Evolutionary conservation across 2,113 vertebrate genomes (phyloP).

Genomic region (Atrichornis clamosus): DNA sequence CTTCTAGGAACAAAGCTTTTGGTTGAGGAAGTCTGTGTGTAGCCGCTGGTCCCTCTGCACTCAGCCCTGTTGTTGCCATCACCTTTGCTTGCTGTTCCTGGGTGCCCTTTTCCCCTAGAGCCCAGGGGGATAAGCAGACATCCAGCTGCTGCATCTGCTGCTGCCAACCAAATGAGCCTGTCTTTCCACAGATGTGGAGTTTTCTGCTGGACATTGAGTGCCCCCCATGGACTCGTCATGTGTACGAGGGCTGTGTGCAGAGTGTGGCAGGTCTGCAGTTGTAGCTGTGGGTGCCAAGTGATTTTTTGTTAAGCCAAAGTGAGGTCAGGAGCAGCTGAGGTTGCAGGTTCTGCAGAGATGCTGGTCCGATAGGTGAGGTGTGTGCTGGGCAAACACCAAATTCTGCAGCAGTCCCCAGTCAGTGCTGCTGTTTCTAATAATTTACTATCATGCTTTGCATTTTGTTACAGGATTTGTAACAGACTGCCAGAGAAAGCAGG

Average conservation of each 20-base stretch:
- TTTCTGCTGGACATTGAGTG: rapidly evolving
- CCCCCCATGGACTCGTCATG: rapidly evolving
- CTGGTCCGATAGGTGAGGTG: no score
- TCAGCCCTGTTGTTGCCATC: neutral
- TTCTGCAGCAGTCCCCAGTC: neutral
- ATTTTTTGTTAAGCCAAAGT: neutral
- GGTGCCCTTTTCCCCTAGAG: neutral
- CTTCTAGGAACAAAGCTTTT: neutral
- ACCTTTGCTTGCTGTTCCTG: neutral
- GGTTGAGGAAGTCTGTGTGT: neutral
- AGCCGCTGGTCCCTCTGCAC: neutral
- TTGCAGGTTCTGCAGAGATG: neutral
- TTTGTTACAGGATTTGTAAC: neutral
- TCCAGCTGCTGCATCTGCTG: neutral
- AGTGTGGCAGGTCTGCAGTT: neutral
- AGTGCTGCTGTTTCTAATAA: neutral
- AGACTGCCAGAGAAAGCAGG: neutral
- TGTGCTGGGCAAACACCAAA: neutral
- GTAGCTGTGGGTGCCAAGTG: neutral
- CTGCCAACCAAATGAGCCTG: neutral
- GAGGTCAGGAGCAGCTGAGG: neutral
- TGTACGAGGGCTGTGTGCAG: rapidly evolving
- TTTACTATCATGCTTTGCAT: neutral
- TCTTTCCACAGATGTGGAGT: neutral
- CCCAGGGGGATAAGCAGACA: neutral